phyloP scores from a whole-genome alignment of 1,140 invertebrate species.

The Trichoplusia ni region DNA sequence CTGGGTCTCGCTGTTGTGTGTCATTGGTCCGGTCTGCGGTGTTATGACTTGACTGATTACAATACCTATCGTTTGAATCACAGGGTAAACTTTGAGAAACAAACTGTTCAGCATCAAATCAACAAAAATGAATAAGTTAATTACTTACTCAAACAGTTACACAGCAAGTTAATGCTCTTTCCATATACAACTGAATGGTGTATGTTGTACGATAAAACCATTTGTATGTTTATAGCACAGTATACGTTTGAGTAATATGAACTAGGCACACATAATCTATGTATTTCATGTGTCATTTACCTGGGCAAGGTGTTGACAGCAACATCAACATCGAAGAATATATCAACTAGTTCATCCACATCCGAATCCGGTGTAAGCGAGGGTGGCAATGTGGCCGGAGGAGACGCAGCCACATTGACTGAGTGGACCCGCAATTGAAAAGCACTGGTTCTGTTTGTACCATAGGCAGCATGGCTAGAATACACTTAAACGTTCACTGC shows the following conservation, averaged over 20 bases:
- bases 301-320: slow-evolving; percentile 68
- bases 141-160: neutral
- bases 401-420: slow-evolving; percentile 57
- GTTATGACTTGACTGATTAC: slow-evolving; percentile 36
- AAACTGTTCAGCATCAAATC: slow-evolving; percentile 9
- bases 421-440: slow-evolving; percentile 66
- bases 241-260: neutral
- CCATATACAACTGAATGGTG: neutral
- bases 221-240: slow-evolving; percentile 2
- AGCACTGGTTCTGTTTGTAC: slow-evolving; percentile 71
- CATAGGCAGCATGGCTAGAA: slow-evolving; percentile 74
- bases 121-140: neutral
- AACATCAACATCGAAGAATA: slow-evolving; percentile 76
- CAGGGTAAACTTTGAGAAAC: slow-evolving; percentile 1
- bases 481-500: slow-evolving; percentile 54
- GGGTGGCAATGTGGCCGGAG: slow-evolving; percentile 63
- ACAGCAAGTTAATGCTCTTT: neutral
- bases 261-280: neutral
- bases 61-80: slow-evolving; percentile 16
- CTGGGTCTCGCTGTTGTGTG: slow-evolving; percentile 41
- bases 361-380: slow-evolving; percentile 70
- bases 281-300: slow-evolving; percentile 45
- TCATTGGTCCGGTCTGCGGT: slow-evolving; percentile 40
- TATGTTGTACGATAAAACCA: neutral
- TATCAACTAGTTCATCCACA: slow-evolving; percentile 71